Percentiles rank a stretch among this genome's conserved stretches.
phyloP scores from a whole-genome alignment of 2,797 vertebrate genomes.

The Microchirus variegatus region DNA sequence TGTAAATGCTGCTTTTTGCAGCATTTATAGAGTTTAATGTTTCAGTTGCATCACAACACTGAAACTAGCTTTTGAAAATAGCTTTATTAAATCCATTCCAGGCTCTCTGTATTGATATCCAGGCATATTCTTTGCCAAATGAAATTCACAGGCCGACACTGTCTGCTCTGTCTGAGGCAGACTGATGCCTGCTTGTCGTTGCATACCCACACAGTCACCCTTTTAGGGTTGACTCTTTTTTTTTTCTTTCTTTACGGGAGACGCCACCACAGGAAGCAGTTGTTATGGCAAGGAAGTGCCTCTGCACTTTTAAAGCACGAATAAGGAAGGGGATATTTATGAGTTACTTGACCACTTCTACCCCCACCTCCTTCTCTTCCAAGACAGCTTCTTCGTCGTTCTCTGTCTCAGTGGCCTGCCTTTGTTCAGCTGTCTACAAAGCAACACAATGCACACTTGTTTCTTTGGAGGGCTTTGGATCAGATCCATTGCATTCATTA shows the following conservation, averaged over 20 bases:
- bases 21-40: too few species aligned
- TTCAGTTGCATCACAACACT: too few species aligned
- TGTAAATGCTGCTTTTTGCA: too few species aligned
- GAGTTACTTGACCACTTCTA: constrained; percentile 33
- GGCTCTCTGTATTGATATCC: constrained; percentile 4
- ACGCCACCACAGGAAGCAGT: constrained; percentile 69
- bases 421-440: constrained; percentile 47
- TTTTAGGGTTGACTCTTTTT: constrained; percentile 35
- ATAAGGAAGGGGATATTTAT: constrained; percentile 65
- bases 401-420: constrained; percentile 25
- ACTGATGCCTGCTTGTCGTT: constrained; percentile 57
- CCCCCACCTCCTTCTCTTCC: constrained; percentile 26
- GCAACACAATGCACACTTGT: constrained; percentile 40
- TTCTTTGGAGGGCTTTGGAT: constrained; percentile 29
- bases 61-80: not conserved
- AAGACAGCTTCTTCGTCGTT: constrained; percentile 31
- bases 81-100: not conserved
- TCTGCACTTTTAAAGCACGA: constrained; percentile 68
- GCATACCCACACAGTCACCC: constrained; percentile 38
- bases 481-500: constrained; percentile 50
- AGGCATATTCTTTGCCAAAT: constrained; percentile 26
- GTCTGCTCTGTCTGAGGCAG: constrained; percentile 46
- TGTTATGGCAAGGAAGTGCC: constrained; percentile 79
- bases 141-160: constrained; percentile 32
- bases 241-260: constrained; percentile 47